These are phyloP conservation scores for Neoaliturus tenellus DNA, from an alignment of 2,888 invertebrate genomes.

Conservation along the genomic window DNA sequence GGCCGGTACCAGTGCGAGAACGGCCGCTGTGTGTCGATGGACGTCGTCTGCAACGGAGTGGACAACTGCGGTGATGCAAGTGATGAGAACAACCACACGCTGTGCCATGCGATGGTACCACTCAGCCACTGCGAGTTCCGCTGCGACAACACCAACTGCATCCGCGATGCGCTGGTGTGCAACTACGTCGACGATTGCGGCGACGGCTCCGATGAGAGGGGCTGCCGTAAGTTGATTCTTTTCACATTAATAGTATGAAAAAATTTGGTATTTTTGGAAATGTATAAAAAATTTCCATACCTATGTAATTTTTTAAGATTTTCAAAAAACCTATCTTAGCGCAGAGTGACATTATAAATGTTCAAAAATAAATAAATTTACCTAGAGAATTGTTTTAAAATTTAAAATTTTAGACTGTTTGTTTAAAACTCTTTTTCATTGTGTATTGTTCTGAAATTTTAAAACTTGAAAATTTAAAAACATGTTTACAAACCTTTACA, in stretches of 20 bases:
- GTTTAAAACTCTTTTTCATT: no score
- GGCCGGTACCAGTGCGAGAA: slow-evolving; percentile 94
- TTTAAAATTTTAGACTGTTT: no score
- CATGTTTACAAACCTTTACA: no score
- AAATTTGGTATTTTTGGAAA: not conserved
- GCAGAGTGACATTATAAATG: no score
- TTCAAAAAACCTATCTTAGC: no score
- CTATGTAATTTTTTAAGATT: no score
- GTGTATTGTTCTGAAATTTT: no score
- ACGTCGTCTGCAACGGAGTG: slow-evolving; percentile 92
- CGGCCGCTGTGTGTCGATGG: slow-evolving; percentile 88
- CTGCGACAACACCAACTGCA: slow-evolving; percentile 92
- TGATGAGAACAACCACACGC: slow-evolving; percentile 96
- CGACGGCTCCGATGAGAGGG: slow-evolving; percentile 92
- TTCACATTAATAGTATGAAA: no score
- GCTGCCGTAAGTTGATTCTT: slow-evolving; percentile 81
- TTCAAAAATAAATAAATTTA: no score
- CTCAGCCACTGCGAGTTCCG: slow-evolving; percentile 91
- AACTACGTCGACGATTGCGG: slow-evolving; percentile 95
- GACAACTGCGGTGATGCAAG: slow-evolving; percentile 97
- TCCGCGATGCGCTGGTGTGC: slow-evolving; percentile 86
- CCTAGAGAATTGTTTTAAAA: no score
- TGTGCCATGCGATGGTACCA: slow-evolving; percentile 79
- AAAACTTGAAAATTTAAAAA: no score
- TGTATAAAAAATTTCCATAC: no score